A percentile compares a stretch with the other conserved stretches of the same genome.
These are phyloP conservation scores for Onchidella celtica DNA, from an alignment of 2,888 invertebrate species.

Conservation along the genomic window DNA sequence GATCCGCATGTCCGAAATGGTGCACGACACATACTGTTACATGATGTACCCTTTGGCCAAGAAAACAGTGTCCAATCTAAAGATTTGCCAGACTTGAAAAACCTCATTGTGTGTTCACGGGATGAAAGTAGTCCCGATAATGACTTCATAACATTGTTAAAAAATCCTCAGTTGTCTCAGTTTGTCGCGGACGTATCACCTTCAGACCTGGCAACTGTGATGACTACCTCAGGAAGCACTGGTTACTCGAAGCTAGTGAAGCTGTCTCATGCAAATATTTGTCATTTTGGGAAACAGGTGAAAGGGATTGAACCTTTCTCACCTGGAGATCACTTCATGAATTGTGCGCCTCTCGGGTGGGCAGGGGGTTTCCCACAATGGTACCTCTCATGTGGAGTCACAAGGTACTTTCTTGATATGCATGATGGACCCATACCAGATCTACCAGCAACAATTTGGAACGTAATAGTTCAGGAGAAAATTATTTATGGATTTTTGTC, in stretches of 20 bases:
- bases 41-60: background rate
- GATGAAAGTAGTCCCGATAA: background rate
- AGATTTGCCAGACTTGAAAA: constrained; percentile 24
- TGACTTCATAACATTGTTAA: constrained; percentile 45
- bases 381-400: constrained; percentile 52
- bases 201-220: constrained; percentile 46
- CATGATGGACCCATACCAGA: constrained; percentile 30
- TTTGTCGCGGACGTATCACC: constrained; percentile 40
- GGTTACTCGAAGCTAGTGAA: constrained; percentile 55
- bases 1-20: constrained; percentile 35
- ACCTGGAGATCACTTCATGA: constrained; percentile 41
- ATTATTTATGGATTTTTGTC: constrained; percentile 45
- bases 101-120: constrained; percentile 42
- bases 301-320: constrained; percentile 35
- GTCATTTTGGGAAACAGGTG: constrained; percentile 45
- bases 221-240: constrained; percentile 56
- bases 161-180: background rate
- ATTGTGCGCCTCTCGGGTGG: constrained; percentile 53
- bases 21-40: constrained; percentile 30
- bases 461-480: constrained; percentile 45
- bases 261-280: constrained; percentile 46
- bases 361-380: constrained; percentile 54
- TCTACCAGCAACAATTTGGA: constrained; percentile 39
- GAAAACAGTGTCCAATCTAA: constrained; percentile 27
- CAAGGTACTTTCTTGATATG: constrained; percentile 51